Evolutionary conservation across 2,888 invertebrate genomes (phyloP), one percentile per base, ranked within the genome.

Genomic region (Congeria kusceri): DNA sequence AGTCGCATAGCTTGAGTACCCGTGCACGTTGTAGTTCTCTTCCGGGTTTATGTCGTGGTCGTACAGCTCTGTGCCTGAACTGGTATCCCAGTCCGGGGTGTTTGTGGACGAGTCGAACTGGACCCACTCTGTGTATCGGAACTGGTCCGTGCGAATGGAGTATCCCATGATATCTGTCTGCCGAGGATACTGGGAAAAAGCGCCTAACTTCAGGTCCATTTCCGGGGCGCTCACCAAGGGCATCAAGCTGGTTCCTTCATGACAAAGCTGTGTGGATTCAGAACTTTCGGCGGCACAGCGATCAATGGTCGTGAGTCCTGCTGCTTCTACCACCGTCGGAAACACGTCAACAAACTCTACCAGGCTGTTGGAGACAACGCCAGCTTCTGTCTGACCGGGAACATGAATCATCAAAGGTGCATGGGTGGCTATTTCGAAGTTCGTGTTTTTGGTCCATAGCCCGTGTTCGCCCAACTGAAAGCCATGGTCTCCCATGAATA

Each of bases 51-150:
- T 28, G 15, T 46, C 23, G 56, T 84, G 86, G 44, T 84, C 83
- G 53, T 87, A 87, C 27, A 87, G 67, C 63, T 87, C 86, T 0
- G 63, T 47, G 18, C 77, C 86, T 27, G 69, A 49, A 23, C 77
- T 20, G 7, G 46, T 39, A 7, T 28, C 46, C 80, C 85, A 87
- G 44, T 80, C 71, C 11, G 85, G 78, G 44, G 72, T 76, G 64
- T 77, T 83, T 1, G 53, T 46, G 0, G 74, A 62, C 44, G 58
- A 59, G 28, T 67, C 63, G 49, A 82, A 88, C 27, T 66, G 57
- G n/a, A 81, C 77, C 87, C 87, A 89, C 62, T 88, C 88, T 1
- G 88, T 88, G 71, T 88, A 88, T 47, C 88, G 62, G 63, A 73
- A 86, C 46, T 68, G 74, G 39, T 82, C 80, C 27, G 88, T 87